Conservation (phyloP, 2,888 invertebrate genomes). For the Calameuta idolon region DNA sequence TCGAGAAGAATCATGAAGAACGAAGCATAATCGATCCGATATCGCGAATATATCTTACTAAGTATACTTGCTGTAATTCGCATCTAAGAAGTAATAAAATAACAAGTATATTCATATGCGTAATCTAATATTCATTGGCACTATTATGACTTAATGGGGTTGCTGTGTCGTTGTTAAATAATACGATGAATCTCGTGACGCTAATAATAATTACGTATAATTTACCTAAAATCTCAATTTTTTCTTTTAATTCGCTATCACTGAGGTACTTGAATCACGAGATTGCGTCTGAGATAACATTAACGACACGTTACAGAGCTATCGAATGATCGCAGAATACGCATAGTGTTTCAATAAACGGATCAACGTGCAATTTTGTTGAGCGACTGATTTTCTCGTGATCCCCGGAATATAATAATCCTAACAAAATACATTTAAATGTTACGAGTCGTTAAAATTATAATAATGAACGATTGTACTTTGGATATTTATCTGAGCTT, state of each 20-base stretch:
- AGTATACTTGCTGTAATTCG: neutral
- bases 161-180: neutral
- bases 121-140: constrained; percentile 9
- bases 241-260: neutral
- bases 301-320: neutral
- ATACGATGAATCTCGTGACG: neutral
- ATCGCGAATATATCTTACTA: neutral
- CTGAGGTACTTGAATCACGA: neutral
- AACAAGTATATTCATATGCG: neutral
- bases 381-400: neutral
- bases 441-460: neutral
- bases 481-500: constrained; percentile 12
- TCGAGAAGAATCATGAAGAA: neutral
- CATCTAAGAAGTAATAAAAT: neutral
- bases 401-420: neutral
- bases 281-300: neutral
- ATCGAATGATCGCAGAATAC: neutral
- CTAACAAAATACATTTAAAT: neutral
- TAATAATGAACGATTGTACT: constrained; percentile 14
- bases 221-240: constrained; percentile 2
- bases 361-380: neutral
- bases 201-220: neutral
- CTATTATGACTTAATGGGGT: constrained; percentile 4
- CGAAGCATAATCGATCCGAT: neutral
- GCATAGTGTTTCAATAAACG: neutral